Percentiles rank a stretch among this genome's conserved stretches.
phyloP scores from a whole-genome alignment of 2,888 invertebrate genomes.

The Zygothrica quintamaculata region DNA sequence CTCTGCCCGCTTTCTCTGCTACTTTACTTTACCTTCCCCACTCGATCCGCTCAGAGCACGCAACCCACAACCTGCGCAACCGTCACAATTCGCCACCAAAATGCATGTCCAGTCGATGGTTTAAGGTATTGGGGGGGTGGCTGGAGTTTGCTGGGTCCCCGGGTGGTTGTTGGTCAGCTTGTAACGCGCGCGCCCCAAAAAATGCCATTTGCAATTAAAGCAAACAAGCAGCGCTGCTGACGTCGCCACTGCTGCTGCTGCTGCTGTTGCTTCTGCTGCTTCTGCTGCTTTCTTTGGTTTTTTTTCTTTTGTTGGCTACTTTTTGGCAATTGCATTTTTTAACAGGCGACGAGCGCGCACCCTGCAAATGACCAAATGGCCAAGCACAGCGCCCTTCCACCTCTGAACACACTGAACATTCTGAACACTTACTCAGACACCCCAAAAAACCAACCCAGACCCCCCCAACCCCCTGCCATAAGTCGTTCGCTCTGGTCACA shows the following conservation, averaged over 20 bases:
- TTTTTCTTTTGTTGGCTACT: conserved; percentile 71
- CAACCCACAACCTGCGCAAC: not conserved
- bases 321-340: conserved; percentile 82
- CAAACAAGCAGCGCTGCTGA: conserved; percentile 71
- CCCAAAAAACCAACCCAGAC: conserved; percentile 20
- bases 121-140: not conserved
- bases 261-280: conserved; percentile 15
- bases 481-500: conserved; percentile 62
- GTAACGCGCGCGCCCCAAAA: conserved; percentile 66
- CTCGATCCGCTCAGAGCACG: not conserved
- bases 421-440: conserved; percentile 28
- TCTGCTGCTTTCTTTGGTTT: conserved; percentile 31
- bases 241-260: conserved; percentile 17
- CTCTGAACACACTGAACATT: not conserved
- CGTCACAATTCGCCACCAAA: conserved; percentile 16
- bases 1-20: not conserved
- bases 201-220: conserved; percentile 80
- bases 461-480: conserved; percentile 18
- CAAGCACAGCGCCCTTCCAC: conserved; percentile 18
- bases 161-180: conserved; percentile 62
- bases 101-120: conserved; percentile 44
- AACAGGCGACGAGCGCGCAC: conserved; percentile 57
- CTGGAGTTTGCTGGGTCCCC: conserved; percentile 27
- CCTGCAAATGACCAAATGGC: conserved; percentile 56
- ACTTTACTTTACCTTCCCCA: not conserved